phyloP scores from a whole-genome alignment of 2,888 invertebrate species.

The Uloborus plumipes region DNA sequence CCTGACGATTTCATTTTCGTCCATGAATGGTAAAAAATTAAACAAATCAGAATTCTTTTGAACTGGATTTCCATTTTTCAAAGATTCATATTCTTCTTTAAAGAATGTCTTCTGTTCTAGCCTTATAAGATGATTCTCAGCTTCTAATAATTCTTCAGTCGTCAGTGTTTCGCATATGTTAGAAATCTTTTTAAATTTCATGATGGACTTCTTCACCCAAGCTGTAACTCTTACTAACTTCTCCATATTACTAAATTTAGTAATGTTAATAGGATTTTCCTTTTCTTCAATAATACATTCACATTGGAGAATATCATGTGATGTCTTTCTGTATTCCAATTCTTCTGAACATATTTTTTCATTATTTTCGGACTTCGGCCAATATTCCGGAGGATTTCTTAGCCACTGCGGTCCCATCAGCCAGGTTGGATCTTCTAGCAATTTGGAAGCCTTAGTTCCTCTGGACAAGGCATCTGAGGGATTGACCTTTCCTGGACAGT shows the following conservation, averaged over 20 bases:
- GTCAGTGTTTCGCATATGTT: not conserved
- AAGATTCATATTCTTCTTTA: not conserved
- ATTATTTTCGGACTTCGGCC: not conserved
- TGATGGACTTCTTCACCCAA: not conserved
- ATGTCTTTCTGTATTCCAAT: too few relatives aligned
- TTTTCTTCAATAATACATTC: not conserved
- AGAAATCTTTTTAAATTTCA: not conserved
- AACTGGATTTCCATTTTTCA: constrained; percentile 1
- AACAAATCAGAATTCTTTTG: not conserved
- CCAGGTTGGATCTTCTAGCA: constrained; percentile 53
- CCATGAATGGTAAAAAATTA: not conserved
- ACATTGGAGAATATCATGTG: too few relatives aligned
- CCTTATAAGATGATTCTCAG: not conserved
- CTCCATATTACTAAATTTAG: not conserved
- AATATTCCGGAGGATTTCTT: not conserved
- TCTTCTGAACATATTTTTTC: not conserved
- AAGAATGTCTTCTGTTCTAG: not conserved
- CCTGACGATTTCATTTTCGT: constrained; percentile 7
- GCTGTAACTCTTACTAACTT: constrained; percentile 15
- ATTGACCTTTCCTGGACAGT: constrained; percentile 65
- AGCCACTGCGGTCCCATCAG: constrained; percentile 64
- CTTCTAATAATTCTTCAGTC: not conserved
- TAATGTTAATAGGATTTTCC: not conserved
- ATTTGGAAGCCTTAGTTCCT: constrained; percentile 56
- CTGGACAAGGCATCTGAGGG: constrained; percentile 69